Percentiles rank a stretch among this genome's conserved stretches.
Conservation (phyloP, 2,888 invertebrate species). For the Altica lythri region DNA sequence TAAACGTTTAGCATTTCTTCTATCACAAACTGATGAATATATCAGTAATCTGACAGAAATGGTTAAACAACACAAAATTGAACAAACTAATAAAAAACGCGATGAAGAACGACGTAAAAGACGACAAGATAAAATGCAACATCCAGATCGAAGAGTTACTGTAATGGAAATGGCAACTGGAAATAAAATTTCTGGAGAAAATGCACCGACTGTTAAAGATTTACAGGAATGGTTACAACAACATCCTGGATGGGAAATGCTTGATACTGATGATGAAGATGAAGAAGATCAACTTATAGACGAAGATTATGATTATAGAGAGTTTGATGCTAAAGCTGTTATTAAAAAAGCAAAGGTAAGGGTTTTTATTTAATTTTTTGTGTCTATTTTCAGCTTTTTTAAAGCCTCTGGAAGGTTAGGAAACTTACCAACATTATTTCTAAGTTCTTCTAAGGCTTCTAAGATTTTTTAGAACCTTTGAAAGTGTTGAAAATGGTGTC, state of each 20-base stretch:
- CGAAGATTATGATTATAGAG: conserved; percentile 56
- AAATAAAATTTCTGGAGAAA: conserved; percentile 75
- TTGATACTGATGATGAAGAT: conserved; percentile 76
- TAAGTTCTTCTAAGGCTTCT: too few relatives aligned
- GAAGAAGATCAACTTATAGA: conserved; percentile 76
- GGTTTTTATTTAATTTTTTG: background rate
- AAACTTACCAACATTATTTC: too few relatives aligned
- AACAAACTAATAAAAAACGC: conserved; percentile 85
- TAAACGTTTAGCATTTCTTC: conserved; percentile 94
- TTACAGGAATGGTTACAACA: conserved; percentile 85
- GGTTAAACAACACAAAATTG: conserved; percentile 95
- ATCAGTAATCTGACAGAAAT: conserved; percentile 96
- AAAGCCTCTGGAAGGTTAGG: background rate
- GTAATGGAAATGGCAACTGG: conserved; percentile 90
- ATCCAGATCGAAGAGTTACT: conserved; percentile 84
- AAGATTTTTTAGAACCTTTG: too few relatives aligned
- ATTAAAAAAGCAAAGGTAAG: conserved; percentile 31
- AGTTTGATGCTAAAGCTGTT: conserved; percentile 36
- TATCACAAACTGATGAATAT: conserved; percentile 98
- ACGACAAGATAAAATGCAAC: conserved; percentile 80
- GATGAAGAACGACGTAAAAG: conserved; percentile 85
- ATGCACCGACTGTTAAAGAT: conserved; percentile 85
- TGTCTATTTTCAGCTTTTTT: background rate
- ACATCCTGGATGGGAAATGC: conserved; percentile 94
- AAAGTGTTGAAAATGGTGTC: too few relatives aligned